phyloP scores from a whole-genome alignment of 2,888 invertebrate genomes.

The Athripsodes cinereus region DNA sequence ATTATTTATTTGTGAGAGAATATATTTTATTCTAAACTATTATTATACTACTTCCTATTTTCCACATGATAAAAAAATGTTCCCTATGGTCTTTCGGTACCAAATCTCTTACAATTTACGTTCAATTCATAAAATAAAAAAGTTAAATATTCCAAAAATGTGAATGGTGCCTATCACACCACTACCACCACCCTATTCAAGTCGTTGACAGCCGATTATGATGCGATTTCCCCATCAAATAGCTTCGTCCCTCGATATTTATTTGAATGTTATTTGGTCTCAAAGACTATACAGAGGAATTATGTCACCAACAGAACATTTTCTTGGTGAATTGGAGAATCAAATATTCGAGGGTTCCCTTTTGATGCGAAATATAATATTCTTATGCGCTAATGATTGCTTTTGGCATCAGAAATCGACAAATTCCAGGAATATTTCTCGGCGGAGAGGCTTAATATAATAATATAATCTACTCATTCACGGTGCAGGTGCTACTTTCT shows the following conservation, averaged over 20 bases:
- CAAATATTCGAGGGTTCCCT: conserved; percentile 1
- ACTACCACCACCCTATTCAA: conserved; percentile 2
- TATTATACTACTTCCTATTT: too few relatives aligned
- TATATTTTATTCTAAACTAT: too few relatives aligned
- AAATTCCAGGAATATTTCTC: neutral
- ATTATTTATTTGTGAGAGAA: too few relatives aligned
- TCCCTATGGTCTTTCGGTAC: too few relatives aligned
- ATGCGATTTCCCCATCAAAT: conserved; percentile 11
- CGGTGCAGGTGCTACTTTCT: too few relatives aligned
- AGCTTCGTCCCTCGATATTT: conserved; percentile 11
- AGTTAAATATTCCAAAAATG: neutral
- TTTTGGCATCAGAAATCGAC: neutral
- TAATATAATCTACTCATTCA: too few relatives aligned
- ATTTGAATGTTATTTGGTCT: conserved; percentile 19
- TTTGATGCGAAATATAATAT: neutral
- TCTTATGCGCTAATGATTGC: neutral
- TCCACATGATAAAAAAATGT: too few relatives aligned
- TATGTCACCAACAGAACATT: conserved; percentile 14
- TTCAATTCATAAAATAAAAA: neutral
- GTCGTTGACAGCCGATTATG: conserved; percentile 15
- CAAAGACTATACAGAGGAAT: conserved; percentile 10
- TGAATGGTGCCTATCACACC: neutral
- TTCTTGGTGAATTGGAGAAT: conserved; percentile 2
- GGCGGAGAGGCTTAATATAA: too few relatives aligned
- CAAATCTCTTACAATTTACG: neutral